phyloP scores from a whole-genome alignment of 2,797 vertebrate genomes.

The Gallinago nigripennis region DNA sequence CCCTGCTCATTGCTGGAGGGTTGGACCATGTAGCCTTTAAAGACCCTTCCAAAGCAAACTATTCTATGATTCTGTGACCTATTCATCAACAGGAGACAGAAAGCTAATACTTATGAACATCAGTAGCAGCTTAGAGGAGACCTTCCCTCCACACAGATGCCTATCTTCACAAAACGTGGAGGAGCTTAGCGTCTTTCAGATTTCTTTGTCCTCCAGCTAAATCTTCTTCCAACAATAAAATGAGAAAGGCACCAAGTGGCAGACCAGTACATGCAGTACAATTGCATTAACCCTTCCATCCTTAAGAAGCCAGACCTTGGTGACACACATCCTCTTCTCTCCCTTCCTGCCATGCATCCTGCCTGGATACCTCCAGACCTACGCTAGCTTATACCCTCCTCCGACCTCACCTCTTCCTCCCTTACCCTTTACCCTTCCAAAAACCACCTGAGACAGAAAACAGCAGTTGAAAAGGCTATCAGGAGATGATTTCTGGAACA shows the following conservation, averaged over 20 bases:
- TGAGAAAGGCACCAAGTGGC: neutral
- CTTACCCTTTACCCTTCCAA: neutral
- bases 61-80: neutral
- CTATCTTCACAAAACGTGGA: neutral
- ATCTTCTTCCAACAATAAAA: neutral
- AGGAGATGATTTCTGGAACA: neutral
- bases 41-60: neutral
- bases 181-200: neutral
- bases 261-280: neutral
- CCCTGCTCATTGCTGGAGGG: neutral
- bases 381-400: accelerated
- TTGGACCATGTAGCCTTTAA: neutral
- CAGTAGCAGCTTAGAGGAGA: neutral
- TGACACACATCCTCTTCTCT: neutral
- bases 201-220: neutral
- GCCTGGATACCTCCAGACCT: neutral
- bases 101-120: neutral
- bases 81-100: neutral
- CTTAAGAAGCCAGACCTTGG: neutral
- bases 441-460: neutral
- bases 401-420: neutral
- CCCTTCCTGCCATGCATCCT: neutral
- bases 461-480: neutral
- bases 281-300: neutral
- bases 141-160: neutral